phyloP scores from a whole-genome alignment of 2,888 invertebrate species.

The Seladonia tumulorum region DNA sequence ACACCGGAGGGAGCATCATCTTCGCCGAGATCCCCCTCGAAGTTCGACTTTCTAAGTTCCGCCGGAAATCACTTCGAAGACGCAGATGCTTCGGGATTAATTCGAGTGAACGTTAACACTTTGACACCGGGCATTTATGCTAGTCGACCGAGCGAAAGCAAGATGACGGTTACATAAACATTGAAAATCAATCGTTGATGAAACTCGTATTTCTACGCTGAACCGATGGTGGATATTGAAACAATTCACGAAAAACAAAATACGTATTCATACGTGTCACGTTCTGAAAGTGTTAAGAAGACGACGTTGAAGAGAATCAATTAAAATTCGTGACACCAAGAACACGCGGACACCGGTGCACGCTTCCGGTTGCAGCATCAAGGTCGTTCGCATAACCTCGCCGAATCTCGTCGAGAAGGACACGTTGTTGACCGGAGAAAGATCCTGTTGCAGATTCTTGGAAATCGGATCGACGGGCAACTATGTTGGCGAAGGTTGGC shows the following conservation, averaged over 20 bases:
- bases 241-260: neutral
- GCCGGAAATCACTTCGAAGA: neutral
- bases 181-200: neutral
- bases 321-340: neutral
- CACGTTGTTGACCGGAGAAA: neutral
- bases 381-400: conserved; percentile 18
- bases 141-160: neutral
- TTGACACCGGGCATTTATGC: neutral
- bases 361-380: conserved; percentile 45
- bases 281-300: neutral
- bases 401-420: conserved; percentile 24
- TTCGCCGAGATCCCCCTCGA: neutral
- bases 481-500: neutral
- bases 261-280: neutral
- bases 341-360: conserved; percentile 19
- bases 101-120: neutral
- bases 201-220: too few relatives aligned
- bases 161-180: neutral
- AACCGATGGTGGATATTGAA: too few relatives aligned
- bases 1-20: neutral
- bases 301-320: neutral
- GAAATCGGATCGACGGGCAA: neutral
- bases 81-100: neutral
- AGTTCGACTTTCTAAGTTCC: neutral
- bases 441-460: neutral